These are phyloP conservation scores for Seriola aureovittata DNA, from an alignment of 2,113 vertebrate species.

Conservation along the genomic window DNA sequence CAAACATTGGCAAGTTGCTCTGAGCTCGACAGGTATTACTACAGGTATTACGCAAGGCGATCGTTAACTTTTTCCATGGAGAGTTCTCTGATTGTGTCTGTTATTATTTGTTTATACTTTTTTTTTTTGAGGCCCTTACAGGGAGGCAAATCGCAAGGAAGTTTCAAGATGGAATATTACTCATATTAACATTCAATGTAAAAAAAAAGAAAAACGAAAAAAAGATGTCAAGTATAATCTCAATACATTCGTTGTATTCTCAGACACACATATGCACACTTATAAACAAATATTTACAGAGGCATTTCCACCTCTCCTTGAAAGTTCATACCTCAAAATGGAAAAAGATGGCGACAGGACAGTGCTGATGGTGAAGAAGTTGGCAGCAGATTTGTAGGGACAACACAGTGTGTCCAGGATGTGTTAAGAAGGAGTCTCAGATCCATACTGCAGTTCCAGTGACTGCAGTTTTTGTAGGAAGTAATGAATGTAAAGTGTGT, in stretches of 20 bases:
- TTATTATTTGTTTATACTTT: slow-evolving; percentile 18
- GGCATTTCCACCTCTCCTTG: background rate
- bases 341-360: background rate
- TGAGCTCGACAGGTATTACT: slow-evolving; percentile 49
- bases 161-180: slow-evolving; percentile 14
- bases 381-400: slow-evolving; percentile 41
- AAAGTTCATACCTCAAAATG: slow-evolving; percentile 54
- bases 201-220: slow-evolving; percentile 21
- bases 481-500: background rate
- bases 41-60: slow-evolving; percentile 8
- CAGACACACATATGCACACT: slow-evolving; percentile 44
- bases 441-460: slow-evolving; percentile 4
- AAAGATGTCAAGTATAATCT: slow-evolving; percentile 76
- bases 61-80: slow-evolving; percentile 66
- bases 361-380: background rate
- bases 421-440: slow-evolving; percentile 9
- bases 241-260: slow-evolving; percentile 77
- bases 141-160: slow-evolving; percentile 31
- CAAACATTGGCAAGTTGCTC: slow-evolving; percentile 69
- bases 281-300: slow-evolving; percentile 73
- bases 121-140: background rate
- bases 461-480: background rate
- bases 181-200: slow-evolving; percentile 38
- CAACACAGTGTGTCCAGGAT: slow-evolving; percentile 15
- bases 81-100: slow-evolving; percentile 4